These are phyloP conservation scores for Pasiphila rectangulata DNA, from an alignment of 2,888 invertebrate genomes.

Conservation along the genomic window DNA sequence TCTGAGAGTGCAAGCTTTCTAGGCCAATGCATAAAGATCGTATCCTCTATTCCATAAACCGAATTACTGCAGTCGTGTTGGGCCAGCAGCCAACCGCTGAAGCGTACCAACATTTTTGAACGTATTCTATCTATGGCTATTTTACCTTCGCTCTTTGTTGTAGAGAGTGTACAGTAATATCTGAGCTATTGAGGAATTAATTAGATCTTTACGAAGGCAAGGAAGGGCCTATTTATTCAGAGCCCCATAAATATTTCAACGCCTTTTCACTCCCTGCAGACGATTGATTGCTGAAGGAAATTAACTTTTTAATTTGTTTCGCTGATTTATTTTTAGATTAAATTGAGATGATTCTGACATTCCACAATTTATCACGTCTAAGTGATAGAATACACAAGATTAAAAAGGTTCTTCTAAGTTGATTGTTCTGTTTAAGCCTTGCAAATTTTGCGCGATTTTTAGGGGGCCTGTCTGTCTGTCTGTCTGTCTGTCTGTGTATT, in stretches of 20 bases:
- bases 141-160: neutral
- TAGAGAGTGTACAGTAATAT: neutral
- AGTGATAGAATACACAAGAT: too few relatives aligned
- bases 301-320: too few relatives aligned
- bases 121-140: constrained; percentile 3
- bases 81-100: constrained; percentile 52
- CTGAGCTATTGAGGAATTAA: constrained; percentile 18
- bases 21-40: constrained; percentile 52
- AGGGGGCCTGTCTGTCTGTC: too few relatives aligned
- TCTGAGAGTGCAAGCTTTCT: constrained; percentile 50
- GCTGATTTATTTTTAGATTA: too few relatives aligned
- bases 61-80: constrained; percentile 47
- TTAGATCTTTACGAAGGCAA: neutral
- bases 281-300: constrained; percentile 8
- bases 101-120: constrained; percentile 38
- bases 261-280: neutral
- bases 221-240: neutral
- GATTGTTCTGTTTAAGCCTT: too few relatives aligned
- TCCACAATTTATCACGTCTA: too few relatives aligned
- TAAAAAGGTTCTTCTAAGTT: too few relatives aligned
- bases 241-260: neutral
- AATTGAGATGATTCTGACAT: too few relatives aligned
- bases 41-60: constrained; percentile 45
- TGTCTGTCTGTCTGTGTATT: too few relatives aligned
- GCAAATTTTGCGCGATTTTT: too few relatives aligned